Evolutionary conservation across 2,113 vertebrate species (phyloP).

Genomic region (Felis chaus): DNA sequence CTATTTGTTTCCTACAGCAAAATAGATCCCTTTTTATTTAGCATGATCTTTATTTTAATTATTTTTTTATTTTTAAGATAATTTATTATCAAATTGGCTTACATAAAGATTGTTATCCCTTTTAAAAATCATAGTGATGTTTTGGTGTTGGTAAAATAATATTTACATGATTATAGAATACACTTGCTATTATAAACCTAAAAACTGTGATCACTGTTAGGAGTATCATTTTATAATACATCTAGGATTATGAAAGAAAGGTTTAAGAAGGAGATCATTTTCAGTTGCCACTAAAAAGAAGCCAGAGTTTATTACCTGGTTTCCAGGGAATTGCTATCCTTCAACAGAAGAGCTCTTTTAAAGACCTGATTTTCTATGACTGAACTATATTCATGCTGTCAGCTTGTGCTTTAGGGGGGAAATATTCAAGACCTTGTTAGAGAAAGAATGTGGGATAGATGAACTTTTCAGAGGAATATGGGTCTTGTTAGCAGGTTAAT

Average conservation of each 20-base stretch:
- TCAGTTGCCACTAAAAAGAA: neutral
- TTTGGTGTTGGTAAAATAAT: neutral
- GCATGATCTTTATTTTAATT: neutral
- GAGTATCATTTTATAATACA: neutral
- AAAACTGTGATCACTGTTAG: neutral
- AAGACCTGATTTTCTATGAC: conserved; percentile 20
- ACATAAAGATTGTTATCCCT: neutral
- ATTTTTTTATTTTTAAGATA: too few species aligned
- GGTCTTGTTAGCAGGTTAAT: neutral
- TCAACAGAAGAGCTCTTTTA: neutral
- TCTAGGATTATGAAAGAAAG: neutral
- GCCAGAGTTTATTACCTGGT: neutral
- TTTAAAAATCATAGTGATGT: neutral
- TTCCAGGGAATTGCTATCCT: neutral
- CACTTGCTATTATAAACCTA: neutral
- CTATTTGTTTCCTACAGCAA: neutral
- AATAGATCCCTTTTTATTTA: neutral
- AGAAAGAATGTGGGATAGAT: neutral
- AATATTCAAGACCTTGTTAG: neutral
- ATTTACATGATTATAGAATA: neutral
- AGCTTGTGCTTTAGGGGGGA: neutral
- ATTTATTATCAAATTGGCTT: too few species aligned
- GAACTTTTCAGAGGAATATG: neutral
- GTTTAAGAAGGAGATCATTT: neutral
- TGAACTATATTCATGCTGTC: neutral